Evolutionary conservation across 2,113 vertebrate genomes (phyloP).

Genomic region (Melanerpes aurifrons): DNA sequence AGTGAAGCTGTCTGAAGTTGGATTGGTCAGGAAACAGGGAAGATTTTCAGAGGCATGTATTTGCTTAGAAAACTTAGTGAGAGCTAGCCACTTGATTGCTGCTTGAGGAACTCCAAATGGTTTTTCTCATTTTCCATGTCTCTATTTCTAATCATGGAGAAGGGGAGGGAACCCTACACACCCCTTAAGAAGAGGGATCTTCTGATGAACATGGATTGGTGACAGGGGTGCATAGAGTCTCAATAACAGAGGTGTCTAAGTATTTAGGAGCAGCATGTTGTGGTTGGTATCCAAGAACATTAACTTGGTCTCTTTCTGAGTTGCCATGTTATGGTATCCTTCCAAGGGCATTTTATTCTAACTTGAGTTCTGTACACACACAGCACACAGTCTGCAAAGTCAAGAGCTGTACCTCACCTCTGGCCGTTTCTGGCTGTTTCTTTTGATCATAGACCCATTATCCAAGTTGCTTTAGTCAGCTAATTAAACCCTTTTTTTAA

Average conservation of each 20-base stretch:
- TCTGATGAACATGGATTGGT: not conserved
- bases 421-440: not conserved
- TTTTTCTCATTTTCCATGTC: not conserved
- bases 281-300: not conserved
- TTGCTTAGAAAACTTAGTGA: not conserved
- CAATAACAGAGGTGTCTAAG: not conserved
- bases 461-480: not conserved
- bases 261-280: not conserved
- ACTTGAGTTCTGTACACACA: not conserved
- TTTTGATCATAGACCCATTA: not conserved
- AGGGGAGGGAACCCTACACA: not conserved
- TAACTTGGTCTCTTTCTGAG: not conserved
- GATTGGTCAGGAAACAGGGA: not conserved
- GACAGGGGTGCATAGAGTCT: not conserved
- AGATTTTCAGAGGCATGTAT: not conserved
- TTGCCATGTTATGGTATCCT: not conserved
- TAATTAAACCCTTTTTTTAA: not conserved
- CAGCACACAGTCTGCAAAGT: not conserved
- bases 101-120: not conserved
- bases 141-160: not conserved
- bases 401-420: rapidly evolving
- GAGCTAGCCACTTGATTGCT: not conserved
- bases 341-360: not conserved
- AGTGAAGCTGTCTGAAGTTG: not conserved
- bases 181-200: not conserved